Evolutionary conservation across 2,113 vertebrate genomes (phyloP), one percentile per base, ranked within the genome.

Genomic region (Cottus gobio): DNA sequence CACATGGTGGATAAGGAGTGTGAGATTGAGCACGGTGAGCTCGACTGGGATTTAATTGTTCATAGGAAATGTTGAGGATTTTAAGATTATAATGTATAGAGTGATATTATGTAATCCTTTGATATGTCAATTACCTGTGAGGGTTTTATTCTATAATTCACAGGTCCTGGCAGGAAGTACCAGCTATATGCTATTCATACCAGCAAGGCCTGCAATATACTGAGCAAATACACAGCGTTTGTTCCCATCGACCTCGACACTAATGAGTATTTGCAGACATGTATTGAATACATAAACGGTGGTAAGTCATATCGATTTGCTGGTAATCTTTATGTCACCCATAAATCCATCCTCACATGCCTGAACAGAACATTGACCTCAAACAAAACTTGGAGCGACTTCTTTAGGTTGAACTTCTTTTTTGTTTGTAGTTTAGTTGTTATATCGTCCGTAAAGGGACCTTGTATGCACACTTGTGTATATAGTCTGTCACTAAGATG

Each of bases 151-250:
- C 80, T 39, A 1, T 60, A 7, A 56, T 89, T 75, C 30, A 3
- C 92, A 99, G 97, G 97, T 16, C 96, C 95, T 0, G 95, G 96
- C 16, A 95, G 96, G 70, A 91, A 95, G 56, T 97, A 97, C 93
- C 97, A 97, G 83, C 71, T 95, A 50, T 98, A 90, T 0, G 96
- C 97, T 0, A 94, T 97, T 71, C 96, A 98, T 84, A 96, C 97
- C 90, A 99, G 98, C 95, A 98, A 96, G 68, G 95, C 97, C 76
- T 98, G 97, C 80, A 99, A 97, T 0, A 52, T 99, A 81, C 95
- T 98, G 90, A 99, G 97, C 96, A 99, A 98, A 90, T 97, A 96
- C 93, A 99, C 97, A 0, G 95, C 93, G 0, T 97, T 98, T 0
- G 80, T 98, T 62, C 96, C 97, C 0, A 94, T 98, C 56, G 97